phyloP scores from a whole-genome alignment of 2,113 vertebrate species.

The Oplegnathus fasciatus region DNA sequence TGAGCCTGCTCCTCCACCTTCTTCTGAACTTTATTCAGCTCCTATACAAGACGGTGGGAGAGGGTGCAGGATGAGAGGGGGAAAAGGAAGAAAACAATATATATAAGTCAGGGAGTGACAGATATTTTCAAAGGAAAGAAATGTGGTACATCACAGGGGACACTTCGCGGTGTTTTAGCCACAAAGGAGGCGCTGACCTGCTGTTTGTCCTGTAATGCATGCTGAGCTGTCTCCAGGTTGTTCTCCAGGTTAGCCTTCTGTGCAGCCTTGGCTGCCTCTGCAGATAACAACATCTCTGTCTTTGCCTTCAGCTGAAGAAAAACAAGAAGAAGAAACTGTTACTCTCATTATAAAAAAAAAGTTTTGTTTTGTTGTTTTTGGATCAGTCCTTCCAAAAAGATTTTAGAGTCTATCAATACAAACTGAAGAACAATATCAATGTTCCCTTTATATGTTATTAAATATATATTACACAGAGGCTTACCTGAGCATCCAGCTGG shows the following conservation, averaged over 20 bases:
- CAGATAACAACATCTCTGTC: constrained; percentile 94
- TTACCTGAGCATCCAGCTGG: constrained; percentile 95
- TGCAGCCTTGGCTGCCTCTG: constrained; percentile 95
- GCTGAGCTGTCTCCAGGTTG: constrained; percentile 94
- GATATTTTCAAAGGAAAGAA: constrained; percentile 1
- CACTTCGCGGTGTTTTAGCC: fast-evolving
- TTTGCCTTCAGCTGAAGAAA: constrained; percentile 94
- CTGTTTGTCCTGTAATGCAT: constrained; percentile 97
- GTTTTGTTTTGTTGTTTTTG: not conserved
- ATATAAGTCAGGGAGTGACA: not conserved
- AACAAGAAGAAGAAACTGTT: constrained; percentile 13
- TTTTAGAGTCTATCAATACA: not conserved
- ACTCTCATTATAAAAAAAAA: not conserved
- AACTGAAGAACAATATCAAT: not conserved
- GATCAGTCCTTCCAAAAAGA: not conserved
- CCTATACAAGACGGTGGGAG: constrained; percentile 78
- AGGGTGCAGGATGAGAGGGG: not conserved
- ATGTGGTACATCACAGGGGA: not conserved
- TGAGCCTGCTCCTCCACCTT: constrained; percentile 89
- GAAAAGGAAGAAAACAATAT: not conserved
- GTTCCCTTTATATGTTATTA: fast-evolving
- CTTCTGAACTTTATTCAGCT: constrained; percentile 90
- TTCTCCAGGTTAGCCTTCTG: constrained; percentile 96
- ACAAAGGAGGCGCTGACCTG: constrained; percentile 83
- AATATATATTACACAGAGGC: not conserved